These are phyloP conservation scores for Apodemia mormo DNA, from an alignment of 2,888 invertebrate genomes.

Conservation along the genomic window DNA sequence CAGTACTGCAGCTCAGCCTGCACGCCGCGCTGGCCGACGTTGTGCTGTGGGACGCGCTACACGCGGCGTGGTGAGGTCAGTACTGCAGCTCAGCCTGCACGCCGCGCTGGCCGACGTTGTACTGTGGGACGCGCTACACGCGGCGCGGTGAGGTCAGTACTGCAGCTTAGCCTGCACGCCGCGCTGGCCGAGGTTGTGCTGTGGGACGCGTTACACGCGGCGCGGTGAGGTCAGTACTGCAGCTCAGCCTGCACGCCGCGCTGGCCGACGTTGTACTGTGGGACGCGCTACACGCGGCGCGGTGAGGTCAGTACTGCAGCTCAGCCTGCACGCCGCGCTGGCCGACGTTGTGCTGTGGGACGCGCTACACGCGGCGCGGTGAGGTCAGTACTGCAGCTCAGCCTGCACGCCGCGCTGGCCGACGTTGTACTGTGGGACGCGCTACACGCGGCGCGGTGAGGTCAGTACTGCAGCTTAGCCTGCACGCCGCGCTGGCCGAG, in stretches of 20 bases:
- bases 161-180: slow-evolving; percentile 57
- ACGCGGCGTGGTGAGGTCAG: no score
- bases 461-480: slow-evolving; percentile 51
- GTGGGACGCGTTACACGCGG: slow-evolving; percentile 59
- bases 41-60: no score
- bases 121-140: no score
- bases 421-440: slow-evolving; percentile 66
- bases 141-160: slow-evolving; percentile 15
- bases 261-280: slow-evolving; percentile 62
- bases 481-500: slow-evolving; percentile 59
- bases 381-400: not conserved
- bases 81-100: no score
- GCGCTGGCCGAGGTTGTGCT: slow-evolving; percentile 64
- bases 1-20: no score
- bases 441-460: slow-evolving; percentile 48
- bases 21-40: no score
- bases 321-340: slow-evolving; percentile 60
- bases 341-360: slow-evolving; percentile 65
- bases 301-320: slow-evolving; percentile 44
- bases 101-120: no score
- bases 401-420: slow-evolving; percentile 52
- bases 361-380: slow-evolving; percentile 51
- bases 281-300: slow-evolving; percentile 57
- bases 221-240: slow-evolving; percentile 34
- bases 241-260: slow-evolving; percentile 46